Conservation (phyloP, 2,888 invertebrate genomes). For the Phaedon cochleariae region DNA sequence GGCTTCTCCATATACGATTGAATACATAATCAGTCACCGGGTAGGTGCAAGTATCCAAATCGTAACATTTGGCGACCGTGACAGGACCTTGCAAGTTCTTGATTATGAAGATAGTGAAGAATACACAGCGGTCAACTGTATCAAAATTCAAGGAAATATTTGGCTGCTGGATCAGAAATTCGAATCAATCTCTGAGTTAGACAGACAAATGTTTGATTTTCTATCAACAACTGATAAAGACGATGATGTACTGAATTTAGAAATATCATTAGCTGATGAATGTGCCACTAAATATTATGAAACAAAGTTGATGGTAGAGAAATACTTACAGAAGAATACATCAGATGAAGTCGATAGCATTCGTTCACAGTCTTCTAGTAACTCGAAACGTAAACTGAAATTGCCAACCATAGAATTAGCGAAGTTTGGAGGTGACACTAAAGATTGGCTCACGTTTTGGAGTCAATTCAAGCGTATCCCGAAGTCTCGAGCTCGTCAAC, state of each 20-base stretch:
- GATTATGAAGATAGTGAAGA: background rate
- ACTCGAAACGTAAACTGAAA: background rate
- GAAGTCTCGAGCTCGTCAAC: background rate
- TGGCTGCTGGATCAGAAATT: background rate
- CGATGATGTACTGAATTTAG: background rate
- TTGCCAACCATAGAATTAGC: conserved; percentile 9
- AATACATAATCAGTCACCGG: no score
- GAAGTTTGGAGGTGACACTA: conserved; percentile 7
- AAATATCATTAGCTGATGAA: background rate
- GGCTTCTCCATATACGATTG: no score
- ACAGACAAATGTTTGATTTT: background rate
- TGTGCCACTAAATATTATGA: background rate
- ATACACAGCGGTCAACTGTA: background rate
- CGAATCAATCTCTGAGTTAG: background rate
- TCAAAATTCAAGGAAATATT: background rate
- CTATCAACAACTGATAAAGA: background rate
- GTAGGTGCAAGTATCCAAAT: no score
- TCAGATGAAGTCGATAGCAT: no score
- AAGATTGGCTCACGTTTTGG: conserved; percentile 16
- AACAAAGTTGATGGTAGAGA: background rate
- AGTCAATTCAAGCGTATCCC: conserved; percentile 6
- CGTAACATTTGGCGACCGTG: background rate
- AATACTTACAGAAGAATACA: background rate
- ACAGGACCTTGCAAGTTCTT: background rate
- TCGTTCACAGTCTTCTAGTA: no score